Conservation (phyloP, 92 coral and sea anemone species). For the Meandrina meandrites region DNA sequence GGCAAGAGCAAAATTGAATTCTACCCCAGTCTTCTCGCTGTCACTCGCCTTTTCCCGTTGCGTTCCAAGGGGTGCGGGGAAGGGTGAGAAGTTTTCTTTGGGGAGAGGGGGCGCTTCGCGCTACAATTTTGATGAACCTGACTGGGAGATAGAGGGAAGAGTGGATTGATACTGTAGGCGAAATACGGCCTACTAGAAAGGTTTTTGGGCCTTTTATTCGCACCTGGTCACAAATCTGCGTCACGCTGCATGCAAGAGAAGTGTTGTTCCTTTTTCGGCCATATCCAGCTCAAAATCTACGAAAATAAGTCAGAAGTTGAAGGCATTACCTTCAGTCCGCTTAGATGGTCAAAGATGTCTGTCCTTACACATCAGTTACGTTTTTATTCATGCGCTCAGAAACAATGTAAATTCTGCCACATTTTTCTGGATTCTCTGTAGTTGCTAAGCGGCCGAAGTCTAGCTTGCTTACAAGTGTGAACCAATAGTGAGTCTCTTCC, state of each 20-base stretch:
- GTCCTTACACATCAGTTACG: not conserved
- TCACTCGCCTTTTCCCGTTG: too few species aligned
- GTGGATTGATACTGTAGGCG: too few species aligned
- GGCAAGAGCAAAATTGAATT: too few species aligned
- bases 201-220: too few species aligned
- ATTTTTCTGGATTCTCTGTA: conserved; percentile 4
- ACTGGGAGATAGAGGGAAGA: too few species aligned
- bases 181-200: not conserved
- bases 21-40: too few species aligned
- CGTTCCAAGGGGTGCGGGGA: too few species aligned
- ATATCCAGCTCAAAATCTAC: not conserved
- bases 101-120: too few species aligned
- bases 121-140: too few species aligned
- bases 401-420: not conserved
- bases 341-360: not conserved
- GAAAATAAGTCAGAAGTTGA: not conserved
- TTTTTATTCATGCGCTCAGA: not conserved
- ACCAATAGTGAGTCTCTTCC: conserved; percentile 4
- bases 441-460: conserved; percentile 26
- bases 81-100: too few species aligned
- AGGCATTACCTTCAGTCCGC: not conserved
- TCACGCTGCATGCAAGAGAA: not conserved
- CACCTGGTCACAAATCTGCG: too few species aligned
- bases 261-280: not conserved
- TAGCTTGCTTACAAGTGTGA: conserved; percentile 14